Percentiles rank a stretch among this genome's conserved stretches.
These are phyloP conservation scores for Harpegnathos saltator DNA, from an alignment of 1,140 invertebrate species.

Conservation along the genomic window DNA sequence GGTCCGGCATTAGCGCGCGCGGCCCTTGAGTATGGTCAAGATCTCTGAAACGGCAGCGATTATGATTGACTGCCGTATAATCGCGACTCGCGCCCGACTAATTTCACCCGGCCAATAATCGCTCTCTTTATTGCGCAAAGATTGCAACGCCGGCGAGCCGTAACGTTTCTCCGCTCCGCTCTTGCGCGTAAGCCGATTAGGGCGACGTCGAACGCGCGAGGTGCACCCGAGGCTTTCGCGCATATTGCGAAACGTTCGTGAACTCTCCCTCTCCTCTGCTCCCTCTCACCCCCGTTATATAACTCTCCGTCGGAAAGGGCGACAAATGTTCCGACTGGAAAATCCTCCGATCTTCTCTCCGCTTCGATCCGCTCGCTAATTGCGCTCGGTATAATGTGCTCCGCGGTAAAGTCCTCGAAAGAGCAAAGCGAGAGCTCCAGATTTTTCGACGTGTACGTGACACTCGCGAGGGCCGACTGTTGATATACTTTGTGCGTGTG, in stretches of 20 bases:
- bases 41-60: conserved; percentile 55
- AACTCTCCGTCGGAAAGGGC: background rate
- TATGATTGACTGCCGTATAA: conserved; percentile 63
- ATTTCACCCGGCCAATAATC: conserved; percentile 44
- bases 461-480: background rate
- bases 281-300: too few relatives aligned
- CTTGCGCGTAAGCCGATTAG: conserved; percentile 14
- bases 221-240: background rate
- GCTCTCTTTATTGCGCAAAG: conserved; percentile 38
- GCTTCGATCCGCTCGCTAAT: too few relatives aligned
- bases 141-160: conserved; percentile 1
- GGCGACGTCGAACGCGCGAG: background rate
- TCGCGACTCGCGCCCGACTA: conserved; percentile 48
- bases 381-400: too few relatives aligned
- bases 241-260: conserved; percentile 10
- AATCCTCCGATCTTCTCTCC: background rate
- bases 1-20: conserved; percentile 4
- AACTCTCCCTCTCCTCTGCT: too few relatives aligned
- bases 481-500: conserved; percentile 9
- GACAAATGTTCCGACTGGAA: background rate
- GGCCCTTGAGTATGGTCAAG: conserved; percentile 63
- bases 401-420: background rate
- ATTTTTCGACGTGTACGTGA: background rate
- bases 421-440: background rate
- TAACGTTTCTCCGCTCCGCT: background rate